Evolutionary conservation across 2,888 invertebrate genomes (phyloP).

Genomic region (Peribatodes rhomboidaria): DNA sequence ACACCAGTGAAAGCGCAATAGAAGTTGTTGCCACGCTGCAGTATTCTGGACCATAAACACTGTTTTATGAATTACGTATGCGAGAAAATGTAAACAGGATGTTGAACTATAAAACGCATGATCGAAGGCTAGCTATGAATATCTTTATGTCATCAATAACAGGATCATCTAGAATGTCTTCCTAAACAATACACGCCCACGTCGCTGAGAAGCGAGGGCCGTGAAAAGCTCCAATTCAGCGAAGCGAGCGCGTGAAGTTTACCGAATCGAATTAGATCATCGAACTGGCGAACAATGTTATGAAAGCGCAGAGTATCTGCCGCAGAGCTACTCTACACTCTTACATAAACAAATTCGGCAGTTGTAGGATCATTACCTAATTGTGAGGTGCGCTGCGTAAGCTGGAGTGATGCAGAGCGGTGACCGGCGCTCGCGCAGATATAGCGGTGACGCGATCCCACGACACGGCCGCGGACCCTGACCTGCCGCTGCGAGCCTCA

Average conservation of each 20-base stretch:
- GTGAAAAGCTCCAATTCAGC: not conserved
- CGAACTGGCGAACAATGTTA: not conserved
- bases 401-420: slow-evolving; percentile 18
- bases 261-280: slow-evolving; percentile 2
- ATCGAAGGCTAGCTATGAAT: slow-evolving; percentile 21
- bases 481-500: slow-evolving; percentile 39
- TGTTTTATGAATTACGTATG: slow-evolving; percentile 15
- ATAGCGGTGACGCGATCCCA: slow-evolving; percentile 52
- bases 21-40: not conserved
- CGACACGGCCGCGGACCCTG: slow-evolving; percentile 45
- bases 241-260: not conserved
- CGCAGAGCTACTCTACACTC: slow-evolving; percentile 1
- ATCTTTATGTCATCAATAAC: slow-evolving; percentile 25
- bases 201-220: not conserved
- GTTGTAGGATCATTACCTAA: slow-evolving; percentile 24
- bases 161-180: slow-evolving; percentile 1
- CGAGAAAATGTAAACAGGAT: slow-evolving; percentile 27
- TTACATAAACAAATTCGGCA: slow-evolving; percentile 11
- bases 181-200: slow-evolving; percentile 1
- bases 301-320: not conserved
- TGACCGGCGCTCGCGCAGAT: slow-evolving; percentile 38
- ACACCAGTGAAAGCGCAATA: not conserved
- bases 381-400: slow-evolving; percentile 29
- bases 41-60: not conserved
- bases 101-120: slow-evolving; percentile 20